Base-by-base conservation (phyloP, 1,140 invertebrate genomes). In the Conus ventricosus region DNA sequence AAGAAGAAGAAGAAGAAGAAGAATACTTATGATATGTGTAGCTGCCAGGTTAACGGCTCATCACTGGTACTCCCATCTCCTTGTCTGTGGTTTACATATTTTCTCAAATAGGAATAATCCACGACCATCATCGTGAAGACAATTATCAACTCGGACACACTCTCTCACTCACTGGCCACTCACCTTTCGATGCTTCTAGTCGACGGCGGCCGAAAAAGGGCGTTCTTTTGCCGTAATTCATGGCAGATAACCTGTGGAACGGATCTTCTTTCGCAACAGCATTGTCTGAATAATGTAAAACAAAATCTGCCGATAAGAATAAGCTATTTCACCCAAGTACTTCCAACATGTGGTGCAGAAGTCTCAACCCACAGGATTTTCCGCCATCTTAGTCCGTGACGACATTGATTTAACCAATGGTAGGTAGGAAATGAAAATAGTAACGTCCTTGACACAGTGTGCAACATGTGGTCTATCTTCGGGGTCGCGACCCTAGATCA, bases 141-240 rank as follows among this genome's bases (percentile, higher is more conserved):
- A 60, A 60, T 60, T 15, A 60, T 60, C 57, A 11, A 15, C 15
- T 60, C 57, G 39, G 39, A 39, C 39, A 39, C 39, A 39, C 39
- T 39, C 39, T 39, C 39, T 39, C 39, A 39, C 0, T 39, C 39
- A 39, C 39, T 39, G 39, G 11, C 67, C 67, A 25, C 82, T 84
- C n/a, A 84, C 82, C 82, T 84, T 67, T 84, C 82, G 54, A 84
- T 84, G 82, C 82, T 84, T 67, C 82, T 7, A 84, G 8, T 83
- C 53, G 81, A 84, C 57, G 82, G 82, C 23, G 82, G 57, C 23
- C 82, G 82, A 63, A 84, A 84, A 20, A 84, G 82, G 25, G 82
- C 82, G 51, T 84, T 84, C 82, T 84, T 20, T 84, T 84, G 82
- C 82, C 82, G 82, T 84, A 84, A 84, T 84, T 84, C 82, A 84